Percentiles rank a stretch among this genome's conserved stretches.
Evolutionary conservation across 2,888 invertebrate species (phyloP).

Genomic region (Scaptomyza caliginosa): DNA sequence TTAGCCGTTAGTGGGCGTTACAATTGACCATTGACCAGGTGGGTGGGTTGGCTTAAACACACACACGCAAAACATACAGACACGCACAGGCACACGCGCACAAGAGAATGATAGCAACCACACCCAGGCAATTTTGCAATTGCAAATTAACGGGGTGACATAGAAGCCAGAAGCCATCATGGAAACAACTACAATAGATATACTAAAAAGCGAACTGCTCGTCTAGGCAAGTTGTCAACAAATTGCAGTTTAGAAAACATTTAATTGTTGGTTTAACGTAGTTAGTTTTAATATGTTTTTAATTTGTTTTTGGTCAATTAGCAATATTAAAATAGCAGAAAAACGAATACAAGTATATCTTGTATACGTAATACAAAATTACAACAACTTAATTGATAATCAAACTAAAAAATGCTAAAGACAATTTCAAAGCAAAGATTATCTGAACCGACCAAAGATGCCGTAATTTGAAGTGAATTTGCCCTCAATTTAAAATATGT

Average conservation of each 20-base stretch:
- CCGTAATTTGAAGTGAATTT: constrained; percentile 10
- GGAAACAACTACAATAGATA: constrained; percentile 17
- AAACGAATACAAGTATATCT: too few species aligned
- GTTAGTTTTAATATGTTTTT: constrained; percentile 46
- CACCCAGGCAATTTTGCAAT: constrained; percentile 51
- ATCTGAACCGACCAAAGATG: neutral
- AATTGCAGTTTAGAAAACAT: constrained; percentile 22
- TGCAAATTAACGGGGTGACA: constrained; percentile 44
- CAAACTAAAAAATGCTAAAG: too few species aligned
- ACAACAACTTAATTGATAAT: neutral
- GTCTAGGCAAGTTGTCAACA: constrained; percentile 32
- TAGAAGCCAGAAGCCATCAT: constrained; percentile 16
- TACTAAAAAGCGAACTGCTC: neutral
- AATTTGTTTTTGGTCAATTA: constrained; percentile 25
- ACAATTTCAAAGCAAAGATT: too few species aligned
- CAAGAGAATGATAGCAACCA: constrained; percentile 38
- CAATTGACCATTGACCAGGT: constrained; percentile 9
- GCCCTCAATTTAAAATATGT: constrained; percentile 17
- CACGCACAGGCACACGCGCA: neutral
- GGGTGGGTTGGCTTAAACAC: constrained; percentile 23
- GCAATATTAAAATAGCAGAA: neutral
- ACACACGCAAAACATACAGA: constrained; percentile 1
- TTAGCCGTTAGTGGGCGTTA: constrained; percentile 28
- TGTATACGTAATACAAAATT: neutral
- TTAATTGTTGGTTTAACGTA: constrained; percentile 3